phyloP scores from a whole-genome alignment of 2,797 vertebrate genomes.

The Eupleurogrammus muticus region DNA sequence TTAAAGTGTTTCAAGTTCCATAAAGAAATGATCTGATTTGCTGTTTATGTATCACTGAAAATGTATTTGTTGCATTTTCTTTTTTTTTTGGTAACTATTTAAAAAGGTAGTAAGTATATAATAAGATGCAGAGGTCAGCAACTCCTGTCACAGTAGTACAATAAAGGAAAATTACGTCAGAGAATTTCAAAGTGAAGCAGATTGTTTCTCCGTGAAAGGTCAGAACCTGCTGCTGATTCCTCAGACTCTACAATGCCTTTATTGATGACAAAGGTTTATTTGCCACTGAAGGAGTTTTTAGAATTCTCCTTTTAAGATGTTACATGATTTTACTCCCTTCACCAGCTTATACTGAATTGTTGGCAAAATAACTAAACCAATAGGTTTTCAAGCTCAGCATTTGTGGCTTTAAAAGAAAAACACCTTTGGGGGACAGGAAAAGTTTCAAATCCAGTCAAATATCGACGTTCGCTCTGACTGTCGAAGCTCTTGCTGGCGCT shows the following conservation, averaged over 20 bases:
- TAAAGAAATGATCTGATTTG: neutral
- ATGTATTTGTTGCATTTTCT: neutral
- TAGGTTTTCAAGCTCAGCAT: neutral
- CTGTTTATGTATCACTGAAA: neutral
- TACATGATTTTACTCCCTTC: neutral
- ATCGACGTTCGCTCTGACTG: conserved; percentile 11
- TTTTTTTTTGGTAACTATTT: neutral
- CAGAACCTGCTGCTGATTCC: neutral
- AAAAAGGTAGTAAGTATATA: neutral
- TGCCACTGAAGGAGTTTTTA: neutral
- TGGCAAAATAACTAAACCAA: neutral
- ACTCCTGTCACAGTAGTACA: neutral
- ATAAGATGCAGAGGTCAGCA: neutral
- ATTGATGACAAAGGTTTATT: neutral
- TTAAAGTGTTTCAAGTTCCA: neutral
- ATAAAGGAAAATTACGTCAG: neutral
- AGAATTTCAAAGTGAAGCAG: neutral
- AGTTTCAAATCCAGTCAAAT: conserved; percentile 33
- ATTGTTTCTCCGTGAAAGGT: conserved; percentile 1
- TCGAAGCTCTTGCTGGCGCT: neutral
- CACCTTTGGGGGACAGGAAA: conserved; percentile 17
- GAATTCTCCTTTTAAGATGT: conserved; percentile 1
- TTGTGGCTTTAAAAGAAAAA: neutral
- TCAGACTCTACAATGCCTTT: neutral
- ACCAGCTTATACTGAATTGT: neutral